Percentiles rank a stretch among this genome's conserved stretches.
These are phyloP conservation scores for Monoplex corrugatus DNA, from an alignment of 2,888 invertebrate species.

Conservation along the genomic window DNA sequence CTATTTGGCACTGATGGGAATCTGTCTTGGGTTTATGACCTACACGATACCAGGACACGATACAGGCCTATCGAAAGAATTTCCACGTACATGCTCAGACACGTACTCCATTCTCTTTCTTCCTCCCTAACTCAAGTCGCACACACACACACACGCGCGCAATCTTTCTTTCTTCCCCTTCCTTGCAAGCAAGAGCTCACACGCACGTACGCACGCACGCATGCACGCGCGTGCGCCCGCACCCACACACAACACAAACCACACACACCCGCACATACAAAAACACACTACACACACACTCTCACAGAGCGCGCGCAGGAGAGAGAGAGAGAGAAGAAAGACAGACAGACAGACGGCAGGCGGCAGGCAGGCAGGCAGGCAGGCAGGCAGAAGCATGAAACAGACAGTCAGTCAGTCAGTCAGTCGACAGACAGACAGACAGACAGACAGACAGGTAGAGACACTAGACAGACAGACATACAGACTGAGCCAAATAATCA, in stretches of 20 bases:
- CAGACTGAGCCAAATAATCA: too few relatives aligned
- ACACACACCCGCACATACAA: background rate
- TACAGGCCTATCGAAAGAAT: too few relatives aligned
- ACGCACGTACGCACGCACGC: background rate
- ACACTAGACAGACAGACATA: conserved; percentile 30
- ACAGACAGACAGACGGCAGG: background rate
- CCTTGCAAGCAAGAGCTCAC: too few relatives aligned
- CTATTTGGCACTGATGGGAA: too few relatives aligned
- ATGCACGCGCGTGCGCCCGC: background rate
- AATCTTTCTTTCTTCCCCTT: too few relatives aligned
- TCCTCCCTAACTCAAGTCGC: too few relatives aligned
- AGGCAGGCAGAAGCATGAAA: background rate
- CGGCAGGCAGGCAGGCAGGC: background rate
- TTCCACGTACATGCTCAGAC: background rate
- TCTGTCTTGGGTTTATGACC: too few relatives aligned
- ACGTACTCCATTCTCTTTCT: too few relatives aligned
- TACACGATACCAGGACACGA: too few relatives aligned
- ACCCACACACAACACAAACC: background rate
- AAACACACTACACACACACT: background rate
- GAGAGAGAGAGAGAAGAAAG: background rate
- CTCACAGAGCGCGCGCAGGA: background rate
- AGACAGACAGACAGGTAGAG: conserved; percentile 22
- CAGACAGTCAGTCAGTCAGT: conserved; percentile 10
- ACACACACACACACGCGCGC: background rate
- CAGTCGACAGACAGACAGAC: background rate